These are phyloP conservation scores for Pomatostomus ruficeps DNA, from an alignment of 2,113 vertebrate genomes.

Conservation along the genomic window DNA sequence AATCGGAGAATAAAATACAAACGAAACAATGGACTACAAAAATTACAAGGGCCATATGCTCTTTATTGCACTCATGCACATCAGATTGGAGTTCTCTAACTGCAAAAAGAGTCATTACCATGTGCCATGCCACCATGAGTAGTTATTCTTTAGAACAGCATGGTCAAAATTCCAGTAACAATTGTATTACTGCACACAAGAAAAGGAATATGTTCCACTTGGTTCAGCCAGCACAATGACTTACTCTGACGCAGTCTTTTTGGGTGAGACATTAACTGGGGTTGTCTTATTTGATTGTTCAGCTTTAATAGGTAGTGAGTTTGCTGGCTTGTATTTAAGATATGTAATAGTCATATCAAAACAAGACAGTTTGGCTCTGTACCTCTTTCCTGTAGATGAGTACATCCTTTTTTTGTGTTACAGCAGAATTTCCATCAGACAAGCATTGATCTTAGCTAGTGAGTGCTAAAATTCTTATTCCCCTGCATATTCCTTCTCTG, in stretches of 20 bases:
- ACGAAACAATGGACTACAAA: not conserved
- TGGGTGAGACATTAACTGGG: not conserved
- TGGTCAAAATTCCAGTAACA: not conserved
- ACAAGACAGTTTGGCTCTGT: not conserved
- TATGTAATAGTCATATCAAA: not conserved
- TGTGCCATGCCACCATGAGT: accelerated
- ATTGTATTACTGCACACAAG: not conserved
- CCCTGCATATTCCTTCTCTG: not conserved
- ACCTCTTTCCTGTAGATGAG: not conserved
- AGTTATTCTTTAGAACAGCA: not conserved
- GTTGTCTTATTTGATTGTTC: not conserved
- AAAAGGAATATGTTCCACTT: not conserved
- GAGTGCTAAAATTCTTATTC: not conserved
- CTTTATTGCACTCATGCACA: not conserved
- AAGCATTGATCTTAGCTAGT: not conserved
- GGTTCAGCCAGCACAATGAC: not conserved
- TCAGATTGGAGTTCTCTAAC: not conserved
- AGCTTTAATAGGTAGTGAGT: not conserved
- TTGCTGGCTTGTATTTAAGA: not conserved
- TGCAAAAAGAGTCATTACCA: not conserved
- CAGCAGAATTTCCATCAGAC: not conserved
- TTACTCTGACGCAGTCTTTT: not conserved
- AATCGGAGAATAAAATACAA: not conserved
- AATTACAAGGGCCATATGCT: not conserved
- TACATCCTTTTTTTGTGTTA: not conserved